Evolutionary conservation across 2,797 vertebrate species (phyloP), one percentile per base, ranked within the genome.

Genomic region (Capromys pilorides): DNA sequence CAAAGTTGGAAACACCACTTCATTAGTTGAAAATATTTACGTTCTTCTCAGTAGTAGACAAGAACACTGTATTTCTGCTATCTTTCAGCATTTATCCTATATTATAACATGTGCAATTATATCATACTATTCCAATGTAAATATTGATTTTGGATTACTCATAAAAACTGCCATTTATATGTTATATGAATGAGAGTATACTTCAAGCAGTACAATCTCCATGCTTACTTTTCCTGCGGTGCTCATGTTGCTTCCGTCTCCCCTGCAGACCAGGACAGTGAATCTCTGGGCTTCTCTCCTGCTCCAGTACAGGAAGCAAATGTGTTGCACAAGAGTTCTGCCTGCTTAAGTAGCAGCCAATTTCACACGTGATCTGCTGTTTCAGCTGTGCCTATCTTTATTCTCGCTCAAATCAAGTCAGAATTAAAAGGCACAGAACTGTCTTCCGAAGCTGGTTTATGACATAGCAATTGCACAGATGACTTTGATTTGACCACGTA

Each of bases 181-280:
- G 73, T 49, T 69, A 73, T 21, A 61, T 11, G 14, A 80, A 75
- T 33, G 22, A 88, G 39, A 86, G 62, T 79, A 62, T 64, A 92
- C 62, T 94, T 89, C 64, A n/a, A 86, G 64, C 28, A 93, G 54
- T 49, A 67, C 77, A 41, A 6, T 73, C n/a, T 16, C 41, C 31
- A 79, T 66, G 6, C 97, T 96, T 97, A 97, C 97, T 90, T 97
- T 97, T 95, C 96, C 96, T 66, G 51, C 90, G 7, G 93, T 97
- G 83, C 94, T 96, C 96, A 97, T 97, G 67, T 41, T 81, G n/a
- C 10, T 92, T 93, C 90, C 41, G 36, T 89, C 57, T 81, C 92
- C 31, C 54, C 62, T 93, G 57, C 39, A 83, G 69, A 19, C 13
- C 82, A 79, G 67, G 73, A 92, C 54, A 18, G n/a, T 33, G 64